Evolutionary conservation across 2,113 vertebrate species (phyloP).

Genomic region (Rhinolophus ferrumequinum): DNA sequence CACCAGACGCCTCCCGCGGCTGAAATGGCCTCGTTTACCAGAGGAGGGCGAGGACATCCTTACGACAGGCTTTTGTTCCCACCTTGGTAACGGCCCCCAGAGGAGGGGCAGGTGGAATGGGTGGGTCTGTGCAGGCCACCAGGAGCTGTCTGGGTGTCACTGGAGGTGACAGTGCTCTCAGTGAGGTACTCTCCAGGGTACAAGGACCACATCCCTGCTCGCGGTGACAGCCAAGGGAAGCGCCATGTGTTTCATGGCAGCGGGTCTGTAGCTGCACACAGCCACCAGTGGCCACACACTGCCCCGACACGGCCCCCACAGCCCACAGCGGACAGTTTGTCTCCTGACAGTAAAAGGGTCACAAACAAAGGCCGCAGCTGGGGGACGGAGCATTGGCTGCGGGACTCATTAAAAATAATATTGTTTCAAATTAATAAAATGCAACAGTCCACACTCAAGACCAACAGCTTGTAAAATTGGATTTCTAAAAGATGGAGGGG

Average conservation of each 20-base stretch:
- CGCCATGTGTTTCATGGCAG: slow-evolving; percentile 19
- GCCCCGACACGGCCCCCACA: too few species aligned
- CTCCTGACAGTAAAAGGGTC: slow-evolving; percentile 68
- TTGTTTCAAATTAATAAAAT: slow-evolving; percentile 84
- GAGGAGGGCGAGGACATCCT: not conserved
- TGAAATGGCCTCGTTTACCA: rapidly evolving
- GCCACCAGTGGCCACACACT: too few species aligned
- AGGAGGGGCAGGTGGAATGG: too few species aligned
- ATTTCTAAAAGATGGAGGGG: slow-evolving; percentile 83
- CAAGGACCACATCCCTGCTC: not conserved
- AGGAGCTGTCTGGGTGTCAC: slow-evolving; percentile 24
- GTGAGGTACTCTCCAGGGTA: slow-evolving; percentile 6
- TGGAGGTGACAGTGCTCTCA: not conserved
- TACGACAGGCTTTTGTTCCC: not conserved
- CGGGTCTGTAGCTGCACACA: not conserved
- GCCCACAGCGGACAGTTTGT: not conserved
- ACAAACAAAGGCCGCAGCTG: slow-evolving; percentile 53
- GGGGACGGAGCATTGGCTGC: slow-evolving; percentile 72
- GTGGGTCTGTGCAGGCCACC: not conserved
- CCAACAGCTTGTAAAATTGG: slow-evolving; percentile 86
- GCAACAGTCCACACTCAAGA: slow-evolving; percentile 85
- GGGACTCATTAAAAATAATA: slow-evolving; percentile 76
- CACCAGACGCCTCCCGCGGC: rapidly evolving
- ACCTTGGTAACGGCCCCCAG: not conserved
- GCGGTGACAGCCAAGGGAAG: slow-evolving; percentile 59